Base-by-base conservation (phyloP, 1,140 invertebrate species). In the Eurosta solidaginis region DNA sequence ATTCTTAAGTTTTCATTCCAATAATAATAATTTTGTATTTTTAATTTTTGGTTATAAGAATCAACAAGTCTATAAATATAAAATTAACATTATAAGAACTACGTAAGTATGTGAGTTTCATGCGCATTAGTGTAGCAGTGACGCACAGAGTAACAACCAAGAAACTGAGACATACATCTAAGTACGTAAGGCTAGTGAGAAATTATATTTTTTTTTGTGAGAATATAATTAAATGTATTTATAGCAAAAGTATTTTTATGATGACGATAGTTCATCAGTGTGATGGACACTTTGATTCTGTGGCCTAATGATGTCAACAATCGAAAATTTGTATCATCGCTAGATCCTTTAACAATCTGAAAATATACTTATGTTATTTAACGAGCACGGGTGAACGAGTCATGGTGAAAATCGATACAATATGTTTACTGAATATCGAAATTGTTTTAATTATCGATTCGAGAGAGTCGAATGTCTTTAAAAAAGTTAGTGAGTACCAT, bases 11-110 rank as follows among this genome's bases (percentile, higher is more conserved):
- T 42, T 68, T 68, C 27, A 33, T 33, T 59, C 54, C 59, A 36
- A 68, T 68, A 68, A n/a, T n/a, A n/a, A 68, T 68, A 68, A 68
- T 33, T 68, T 40, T 36, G 29, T 22, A 68, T 68, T 68, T 68
- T 40, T n/a, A 29, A 33, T 33, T 36, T 68, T 40, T 68, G 59
- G 22, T 1, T 40, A 10, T 40, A 6, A 20, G 27, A n/a, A n/a
- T n/a, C n/a, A n/a, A n/a, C n/a, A n/a, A n/a, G n/a, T n/a, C n/a
- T n/a, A n/a, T n/a, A n/a, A n/a, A n/a, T n/a, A n/a, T n/a, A n/a
- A n/a, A n/a, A n/a, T n/a, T n/a, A n/a, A n/a, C n/a, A n/a, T n/a
- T n/a, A n/a, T n/a, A n/a, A n/a, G n/a, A n/a, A n/a, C n/a, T 42
- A 17, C 27, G 27, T 3, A 29, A n/a, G 29, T n/a, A 68, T 1